Conservation (phyloP, 2,113 vertebrate genomes). For the Calypte anna region DNA sequence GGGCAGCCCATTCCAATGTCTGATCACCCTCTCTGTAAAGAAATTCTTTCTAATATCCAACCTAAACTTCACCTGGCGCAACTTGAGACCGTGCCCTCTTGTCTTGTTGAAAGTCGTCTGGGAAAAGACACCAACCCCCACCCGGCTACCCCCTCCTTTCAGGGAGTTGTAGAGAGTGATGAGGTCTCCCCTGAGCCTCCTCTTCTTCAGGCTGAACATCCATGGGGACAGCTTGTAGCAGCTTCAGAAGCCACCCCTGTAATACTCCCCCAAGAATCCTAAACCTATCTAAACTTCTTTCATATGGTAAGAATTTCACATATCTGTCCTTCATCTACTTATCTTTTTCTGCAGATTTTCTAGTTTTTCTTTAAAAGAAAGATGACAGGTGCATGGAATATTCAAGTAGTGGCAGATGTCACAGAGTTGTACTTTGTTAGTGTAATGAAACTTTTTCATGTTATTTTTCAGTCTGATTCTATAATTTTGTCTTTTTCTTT, state of each 20-base stretch:
- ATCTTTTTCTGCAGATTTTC: not conserved
- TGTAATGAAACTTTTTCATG: not conserved
- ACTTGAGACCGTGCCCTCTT: too few species aligned
- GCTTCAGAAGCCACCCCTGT: not conserved
- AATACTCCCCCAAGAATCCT: not conserved
- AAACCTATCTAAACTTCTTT: not conserved
- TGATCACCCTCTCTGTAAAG: too few species aligned
- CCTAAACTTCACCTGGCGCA: too few species aligned
- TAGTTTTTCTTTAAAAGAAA: not conserved
- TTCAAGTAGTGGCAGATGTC: not conserved
- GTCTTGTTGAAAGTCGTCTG: too few species aligned
- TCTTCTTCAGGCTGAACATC: too few species aligned
- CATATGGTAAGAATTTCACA: not conserved
- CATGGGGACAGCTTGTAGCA: not conserved
- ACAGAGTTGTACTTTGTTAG: not conserved
- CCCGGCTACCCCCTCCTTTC: too few species aligned
- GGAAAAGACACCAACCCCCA: too few species aligned
- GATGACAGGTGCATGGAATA: not conserved
- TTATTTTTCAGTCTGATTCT: not conserved
- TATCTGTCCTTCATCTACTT: not conserved
- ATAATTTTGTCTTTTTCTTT: not conserved
- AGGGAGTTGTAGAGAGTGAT: too few species aligned
- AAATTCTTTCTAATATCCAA: too few species aligned
- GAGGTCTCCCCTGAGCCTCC: too few species aligned
- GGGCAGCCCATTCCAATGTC: too few species aligned